Base-by-base conservation (phyloP, 2,113 vertebrate genomes). In the Dolichotis patagonum region DNA sequence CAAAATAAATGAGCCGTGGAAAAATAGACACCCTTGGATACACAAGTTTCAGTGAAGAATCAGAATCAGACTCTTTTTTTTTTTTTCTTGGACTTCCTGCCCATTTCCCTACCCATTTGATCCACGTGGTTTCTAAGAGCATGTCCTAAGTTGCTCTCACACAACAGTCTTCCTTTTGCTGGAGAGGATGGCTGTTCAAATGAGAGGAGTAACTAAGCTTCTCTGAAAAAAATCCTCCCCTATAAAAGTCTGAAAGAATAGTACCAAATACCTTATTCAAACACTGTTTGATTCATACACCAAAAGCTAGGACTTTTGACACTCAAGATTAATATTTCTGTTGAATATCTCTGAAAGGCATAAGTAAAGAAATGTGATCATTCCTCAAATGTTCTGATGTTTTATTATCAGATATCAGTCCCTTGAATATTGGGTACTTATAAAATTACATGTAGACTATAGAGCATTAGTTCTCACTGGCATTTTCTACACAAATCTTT, bases 311-410 rank as follows among this genome's bases (percentile, higher is more conserved):
- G 56, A 41, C 69, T 89, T 91, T 90, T 92, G 81, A 67, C 3
- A n/a, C 52, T 81, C 46, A 87, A 88, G 69, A 91, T 62, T 69
- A 84, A 90, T 80, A 88, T 96, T 89, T 81, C 85, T 81, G 14
- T 54, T 46, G 38, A 92, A 41, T 22, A 82, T 78, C 71, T 95
- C 49, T 85, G 84, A 84, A 90, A 91, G 77, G 71, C 35, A 22
- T 60, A 85, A 65, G 26, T 58, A 91, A n/a, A 54, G 54, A 82
- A 80, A 91, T 60, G 28, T 26, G n/a, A 93, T 69, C 41, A 43
- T 85, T 90, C 41, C 26, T 69, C 86, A 81, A 69, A 73, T 41
- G 1, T 88, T 30, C 78, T 77, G 17, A 78, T 90, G 84, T 54
- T 56, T 96, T 75, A 38, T 41, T 67, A 52, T 80, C 24, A 80